Conservation (phyloP, 2,113 vertebrate species). For the Xenopus tropicalis region DNA sequence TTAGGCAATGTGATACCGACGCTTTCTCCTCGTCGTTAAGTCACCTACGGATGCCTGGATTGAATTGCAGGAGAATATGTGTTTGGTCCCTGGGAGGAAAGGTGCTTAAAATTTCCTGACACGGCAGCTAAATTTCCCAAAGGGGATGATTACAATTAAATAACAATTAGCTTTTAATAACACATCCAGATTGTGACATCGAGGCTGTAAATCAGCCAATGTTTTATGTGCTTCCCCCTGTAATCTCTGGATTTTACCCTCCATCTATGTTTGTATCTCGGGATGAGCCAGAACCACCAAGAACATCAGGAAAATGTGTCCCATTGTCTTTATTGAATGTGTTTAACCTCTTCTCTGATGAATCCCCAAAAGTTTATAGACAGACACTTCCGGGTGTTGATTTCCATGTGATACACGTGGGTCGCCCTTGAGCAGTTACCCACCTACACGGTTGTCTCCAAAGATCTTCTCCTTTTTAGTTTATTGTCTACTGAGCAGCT, state of each 20-base stretch:
- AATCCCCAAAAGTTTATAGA: too few relatives aligned
- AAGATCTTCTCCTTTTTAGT: too few relatives aligned
- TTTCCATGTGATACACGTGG: too few relatives aligned
- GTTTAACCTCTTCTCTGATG: too few relatives aligned
- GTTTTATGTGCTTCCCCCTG: too few relatives aligned
- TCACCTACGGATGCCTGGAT: background rate
- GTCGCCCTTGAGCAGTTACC: too few relatives aligned
- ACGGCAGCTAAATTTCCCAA: slow-evolving; percentile 26
- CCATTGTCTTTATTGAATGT: too few relatives aligned
- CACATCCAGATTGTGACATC: background rate
- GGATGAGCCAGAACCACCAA: background rate
- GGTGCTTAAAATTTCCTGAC: background rate
- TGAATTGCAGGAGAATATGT: background rate
- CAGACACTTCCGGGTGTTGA: too few relatives aligned
- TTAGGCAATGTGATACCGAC: slow-evolving; percentile 19
- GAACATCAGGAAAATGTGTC: too few relatives aligned
- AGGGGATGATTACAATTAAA: background rate
- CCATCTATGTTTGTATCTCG: background rate
- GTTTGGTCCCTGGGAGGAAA: background rate
- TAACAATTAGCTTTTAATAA: background rate
- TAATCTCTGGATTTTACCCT: background rate
- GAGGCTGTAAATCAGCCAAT: background rate
- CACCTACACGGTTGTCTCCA: too few relatives aligned
- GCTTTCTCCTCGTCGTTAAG: background rate
- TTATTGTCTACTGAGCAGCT: too few relatives aligned